Evolutionary conservation across 2,797 vertebrate species (phyloP).

Genomic region (Spinibarbus caldwelli): DNA sequence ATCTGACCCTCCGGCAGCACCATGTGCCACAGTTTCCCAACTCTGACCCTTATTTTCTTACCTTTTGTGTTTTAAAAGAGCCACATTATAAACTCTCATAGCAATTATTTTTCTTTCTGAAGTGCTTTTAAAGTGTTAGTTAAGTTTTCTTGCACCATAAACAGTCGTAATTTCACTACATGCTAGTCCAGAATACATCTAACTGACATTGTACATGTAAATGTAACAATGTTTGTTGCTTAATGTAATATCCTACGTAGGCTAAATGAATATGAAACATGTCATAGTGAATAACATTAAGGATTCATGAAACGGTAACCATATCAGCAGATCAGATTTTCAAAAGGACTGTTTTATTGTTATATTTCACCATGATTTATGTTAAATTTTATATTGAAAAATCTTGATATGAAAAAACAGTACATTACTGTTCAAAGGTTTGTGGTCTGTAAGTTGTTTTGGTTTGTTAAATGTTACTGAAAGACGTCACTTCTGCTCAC

Average conservation of each 20-base stretch:
- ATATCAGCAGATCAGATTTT: not conserved
- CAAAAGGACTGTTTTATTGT: not conserved
- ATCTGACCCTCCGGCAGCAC: slow-evolving; percentile 4
- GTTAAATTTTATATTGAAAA: not conserved
- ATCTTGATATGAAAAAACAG: no score
- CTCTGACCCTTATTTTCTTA: not conserved
- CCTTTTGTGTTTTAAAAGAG: slow-evolving; percentile 7
- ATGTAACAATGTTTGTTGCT: not conserved
- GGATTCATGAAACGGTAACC: not conserved
- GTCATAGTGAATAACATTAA: not conserved
- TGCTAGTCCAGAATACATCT: not conserved
- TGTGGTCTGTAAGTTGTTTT: no score
- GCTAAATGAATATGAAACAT: not conserved
- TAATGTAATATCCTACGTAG: not conserved
- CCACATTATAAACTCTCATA: not conserved
- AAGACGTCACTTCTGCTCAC: no score
- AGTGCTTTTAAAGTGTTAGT: not conserved
- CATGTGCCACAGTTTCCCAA: not conserved
- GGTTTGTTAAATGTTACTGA: no score
- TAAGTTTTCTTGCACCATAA: not conserved
- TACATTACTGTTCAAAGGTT: no score
- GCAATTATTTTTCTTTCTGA: not conserved
- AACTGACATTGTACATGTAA: not conserved
- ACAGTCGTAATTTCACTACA: not conserved
- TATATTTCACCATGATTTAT: not conserved